A percentile compares a stretch with the other conserved stretches of the same genome.
Conservation (phyloP, 2,797 vertebrate genomes). For the Megaceryle alcyon region DNA sequence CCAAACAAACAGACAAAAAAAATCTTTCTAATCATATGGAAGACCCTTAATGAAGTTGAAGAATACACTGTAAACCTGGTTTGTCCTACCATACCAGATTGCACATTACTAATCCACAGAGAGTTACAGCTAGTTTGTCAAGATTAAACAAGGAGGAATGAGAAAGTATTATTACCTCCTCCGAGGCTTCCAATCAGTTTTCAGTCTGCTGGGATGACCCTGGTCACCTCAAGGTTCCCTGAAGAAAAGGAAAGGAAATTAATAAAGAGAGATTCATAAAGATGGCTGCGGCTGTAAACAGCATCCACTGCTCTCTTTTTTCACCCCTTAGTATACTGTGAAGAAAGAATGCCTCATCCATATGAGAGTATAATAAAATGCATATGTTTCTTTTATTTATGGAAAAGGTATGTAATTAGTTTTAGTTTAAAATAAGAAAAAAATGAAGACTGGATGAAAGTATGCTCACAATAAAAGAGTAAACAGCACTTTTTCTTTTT, state of each 20-base stretch:
- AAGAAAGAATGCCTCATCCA: constrained; percentile 44
- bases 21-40: background rate
- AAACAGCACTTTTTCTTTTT: background rate
- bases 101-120: background rate
- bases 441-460: background rate
- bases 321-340: background rate
- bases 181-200: constrained; percentile 63
- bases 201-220: constrained; percentile 5
- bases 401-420: constrained; percentile 44
- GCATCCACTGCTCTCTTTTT: background rate
- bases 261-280: constrained; percentile 32
- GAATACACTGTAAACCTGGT: background rate
- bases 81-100: background rate
- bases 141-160: constrained; percentile 38
- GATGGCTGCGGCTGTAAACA: constrained; percentile 30
- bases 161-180: constrained; percentile 52
- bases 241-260: constrained; percentile 38
- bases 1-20: background rate
- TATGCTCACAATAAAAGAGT: background rate
- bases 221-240: constrained; percentile 25
- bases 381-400: constrained; percentile 19
- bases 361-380: constrained; percentile 64
- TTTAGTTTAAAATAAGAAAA: constrained; percentile 17
- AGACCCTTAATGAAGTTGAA: constrained; percentile 25
- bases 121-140: constrained; percentile 21